Evolutionary conservation across 2,113 vertebrate species (phyloP), one percentile per base, ranked within the genome.

Genomic region (Sakesphorus luctuosus): DNA sequence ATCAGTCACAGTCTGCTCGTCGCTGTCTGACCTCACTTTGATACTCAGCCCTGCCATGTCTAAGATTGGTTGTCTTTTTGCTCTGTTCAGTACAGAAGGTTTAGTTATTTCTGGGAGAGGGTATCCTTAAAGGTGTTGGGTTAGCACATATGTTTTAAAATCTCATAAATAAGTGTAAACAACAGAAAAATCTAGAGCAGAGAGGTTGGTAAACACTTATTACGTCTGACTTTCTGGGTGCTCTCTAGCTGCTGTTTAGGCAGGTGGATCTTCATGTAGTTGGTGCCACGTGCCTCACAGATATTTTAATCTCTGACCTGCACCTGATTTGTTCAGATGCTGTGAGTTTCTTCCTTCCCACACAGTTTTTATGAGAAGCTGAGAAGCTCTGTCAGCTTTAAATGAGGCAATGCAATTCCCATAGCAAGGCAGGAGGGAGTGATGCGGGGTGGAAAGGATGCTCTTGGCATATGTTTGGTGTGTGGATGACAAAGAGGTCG

Each of bases 271-370:
- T 80, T 47, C 29, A 28, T 71, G 59, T 67, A 23, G 56, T 86
- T 82, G 31, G 46, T 75, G 69, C 80, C 80, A 81, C 1, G 2
- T 92, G 84, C 56, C n/a, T 92, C 74, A 28, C 74, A 68, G 88
- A 61, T 93, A 89, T 84, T 91, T 96, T 94, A 84, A 89, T 90
- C 85, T 84, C 76, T 96, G 92, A 75, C 92, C 69, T 84, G 83
- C 40, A 87, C 56, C 73, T 74, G 44, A 23, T 55, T 29, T 31
- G 33, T 90, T 93, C 73, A 53, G 61, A 93, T 46, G 36, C 66
- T 84, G 19, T 0, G 3, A 53, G 49, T 73, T 89, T 56, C 58
- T 96, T 88, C n/a, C 91, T 77, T 94, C 68, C 88, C 66, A 88
- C 23, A 1, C 73, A 59, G 33, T 61, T 87, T 72, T 90, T 78